Evolutionary conservation across 2,888 invertebrate genomes (phyloP).

Genomic region (Neoascia interrupta): DNA sequence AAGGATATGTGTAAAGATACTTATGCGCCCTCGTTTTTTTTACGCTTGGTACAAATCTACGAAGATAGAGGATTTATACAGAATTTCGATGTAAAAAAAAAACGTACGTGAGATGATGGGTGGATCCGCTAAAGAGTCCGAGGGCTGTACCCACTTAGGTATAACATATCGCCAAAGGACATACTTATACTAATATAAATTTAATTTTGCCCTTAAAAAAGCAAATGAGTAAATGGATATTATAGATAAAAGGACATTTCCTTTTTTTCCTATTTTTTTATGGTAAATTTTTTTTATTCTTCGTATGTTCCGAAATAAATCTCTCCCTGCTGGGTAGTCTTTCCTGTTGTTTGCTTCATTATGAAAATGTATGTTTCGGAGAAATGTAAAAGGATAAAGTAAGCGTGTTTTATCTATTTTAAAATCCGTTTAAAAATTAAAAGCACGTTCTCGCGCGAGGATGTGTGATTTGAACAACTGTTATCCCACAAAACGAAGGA

Average conservation of each 20-base stretch:
- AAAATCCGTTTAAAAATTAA: conserved; percentile 77
- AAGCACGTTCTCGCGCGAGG: conserved; percentile 74
- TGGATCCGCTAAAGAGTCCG: conserved; percentile 32
- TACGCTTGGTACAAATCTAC: conserved; percentile 19
- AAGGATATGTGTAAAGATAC: conserved; percentile 59
- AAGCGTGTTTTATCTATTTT: conserved; percentile 77
- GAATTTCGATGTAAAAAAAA: conserved; percentile 30
- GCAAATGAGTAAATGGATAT: conserved; percentile 43
- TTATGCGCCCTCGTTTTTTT: conserved; percentile 45
- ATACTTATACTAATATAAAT: conserved; percentile 54
- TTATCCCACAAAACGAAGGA: not conserved
- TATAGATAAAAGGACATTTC: conserved; percentile 53
- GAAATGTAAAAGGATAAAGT: conserved; percentile 17
- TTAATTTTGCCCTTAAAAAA: conserved; percentile 34
- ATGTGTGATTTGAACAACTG: conserved; percentile 26
- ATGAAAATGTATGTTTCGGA: conserved; percentile 21
- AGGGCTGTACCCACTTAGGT: conserved; percentile 42
- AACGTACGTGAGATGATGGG: conserved; percentile 39
- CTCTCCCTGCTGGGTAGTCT: conserved; percentile 13
- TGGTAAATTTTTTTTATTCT: not conserved
- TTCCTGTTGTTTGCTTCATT: conserved; percentile 24
- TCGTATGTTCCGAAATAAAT: conserved; percentile 27
- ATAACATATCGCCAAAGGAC: conserved; percentile 49
- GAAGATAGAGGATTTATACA: conserved; percentile 48
- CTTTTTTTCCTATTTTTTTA: conserved; percentile 22